Percentiles rank a stretch among this genome's conserved stretches.
Conservation (phyloP, 2,113 vertebrate genomes). For the Melanerpes aurifrons region DNA sequence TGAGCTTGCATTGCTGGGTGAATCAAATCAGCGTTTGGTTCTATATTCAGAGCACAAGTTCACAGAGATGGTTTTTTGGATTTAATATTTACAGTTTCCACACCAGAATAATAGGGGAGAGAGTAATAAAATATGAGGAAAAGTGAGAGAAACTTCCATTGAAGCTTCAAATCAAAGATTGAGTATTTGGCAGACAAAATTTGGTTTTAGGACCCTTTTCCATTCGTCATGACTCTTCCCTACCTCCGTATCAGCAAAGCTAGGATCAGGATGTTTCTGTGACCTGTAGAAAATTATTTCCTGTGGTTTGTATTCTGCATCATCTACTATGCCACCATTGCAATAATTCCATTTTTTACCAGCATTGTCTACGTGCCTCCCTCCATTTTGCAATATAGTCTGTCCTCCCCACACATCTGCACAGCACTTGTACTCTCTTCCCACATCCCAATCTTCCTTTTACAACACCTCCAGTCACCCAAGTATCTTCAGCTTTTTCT, state of each 20-base stretch:
- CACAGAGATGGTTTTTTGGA: neutral
- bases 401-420: neutral
- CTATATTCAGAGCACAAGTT: neutral
- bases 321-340: neutral
- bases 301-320: neutral
- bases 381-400: neutral
- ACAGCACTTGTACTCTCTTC: neutral
- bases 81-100: neutral
- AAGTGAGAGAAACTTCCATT: neutral
- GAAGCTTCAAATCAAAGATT: neutral
- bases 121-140: neutral
- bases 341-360: neutral
- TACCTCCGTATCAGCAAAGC: neutral
- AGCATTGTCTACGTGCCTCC: neutral
- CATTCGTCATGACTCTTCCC: neutral
- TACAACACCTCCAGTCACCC: neutral
- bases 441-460: constrained; percentile 1
- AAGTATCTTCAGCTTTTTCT: neutral
- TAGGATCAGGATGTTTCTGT: neutral
- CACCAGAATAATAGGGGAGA: neutral
- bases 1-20: neutral
- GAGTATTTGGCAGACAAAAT: neutral
- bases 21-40: neutral
- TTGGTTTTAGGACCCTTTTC: neutral
- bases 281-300: neutral